Evolutionary conservation across 1,140 invertebrate genomes (phyloP).

Genomic region (Cotesia typhae): DNA sequence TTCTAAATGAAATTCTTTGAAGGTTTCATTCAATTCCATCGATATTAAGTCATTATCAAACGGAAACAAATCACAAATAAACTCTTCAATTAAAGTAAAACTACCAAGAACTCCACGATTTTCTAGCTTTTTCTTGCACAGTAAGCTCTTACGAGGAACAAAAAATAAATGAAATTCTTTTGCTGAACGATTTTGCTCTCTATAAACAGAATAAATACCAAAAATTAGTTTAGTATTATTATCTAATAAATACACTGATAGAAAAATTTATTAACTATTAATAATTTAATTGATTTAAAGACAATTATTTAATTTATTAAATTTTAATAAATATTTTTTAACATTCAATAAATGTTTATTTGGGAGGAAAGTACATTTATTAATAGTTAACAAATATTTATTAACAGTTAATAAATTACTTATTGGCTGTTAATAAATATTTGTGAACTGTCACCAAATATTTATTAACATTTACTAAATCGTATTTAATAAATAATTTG

Average conservation of each 20-base stretch:
- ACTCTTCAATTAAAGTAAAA: conserved; percentile 83
- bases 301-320: too few species aligned
- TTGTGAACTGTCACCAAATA: too few species aligned
- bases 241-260: background rate
- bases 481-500: too few species aligned
- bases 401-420: too few species aligned
- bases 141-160: conserved; percentile 84
- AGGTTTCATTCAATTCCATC: conserved; percentile 86
- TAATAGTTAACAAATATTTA: too few species aligned
- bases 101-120: conserved; percentile 83
- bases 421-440: too few species aligned
- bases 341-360: too few species aligned
- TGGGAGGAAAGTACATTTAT: too few species aligned
- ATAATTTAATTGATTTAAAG: too few species aligned
- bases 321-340: too few species aligned
- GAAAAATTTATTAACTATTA: too few species aligned
- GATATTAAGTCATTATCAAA: conserved; percentile 93
- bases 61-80: conserved; percentile 87
- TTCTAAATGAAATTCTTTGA: conserved; percentile 84
- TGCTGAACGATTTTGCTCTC: conserved; percentile 61
- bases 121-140: conserved; percentile 86
- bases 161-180: conserved; percentile 85
- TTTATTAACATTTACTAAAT: too few species aligned
- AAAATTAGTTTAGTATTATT: background rate
- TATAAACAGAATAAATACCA: conserved; percentile 41